phyloP scores from a whole-genome alignment of 2,797 vertebrate species.

The Crax fasciolata region DNA sequence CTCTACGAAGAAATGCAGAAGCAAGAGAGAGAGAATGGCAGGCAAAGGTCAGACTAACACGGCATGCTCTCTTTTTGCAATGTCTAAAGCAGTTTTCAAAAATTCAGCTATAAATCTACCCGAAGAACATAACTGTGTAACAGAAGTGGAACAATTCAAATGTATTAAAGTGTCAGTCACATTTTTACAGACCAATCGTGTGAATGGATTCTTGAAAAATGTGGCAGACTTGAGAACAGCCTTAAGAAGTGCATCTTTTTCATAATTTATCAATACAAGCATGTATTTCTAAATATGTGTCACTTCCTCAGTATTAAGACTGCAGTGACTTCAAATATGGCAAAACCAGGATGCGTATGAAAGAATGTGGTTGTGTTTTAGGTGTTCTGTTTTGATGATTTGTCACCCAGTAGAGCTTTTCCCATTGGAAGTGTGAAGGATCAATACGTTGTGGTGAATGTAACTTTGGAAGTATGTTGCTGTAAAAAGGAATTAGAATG shows the following conservation, averaged over 20 bases:
- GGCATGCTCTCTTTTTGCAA: not conserved
- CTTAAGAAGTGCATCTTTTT: not conserved
- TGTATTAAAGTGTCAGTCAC: not conserved
- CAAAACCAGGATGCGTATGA: not conserved
- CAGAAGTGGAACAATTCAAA: not conserved
- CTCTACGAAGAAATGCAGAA: slow-evolving; percentile 92
- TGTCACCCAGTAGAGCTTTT: not conserved
- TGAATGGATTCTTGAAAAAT: not conserved
- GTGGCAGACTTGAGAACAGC: not conserved
- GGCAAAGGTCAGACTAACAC: slow-evolving; percentile 88
- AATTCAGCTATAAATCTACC: not conserved
- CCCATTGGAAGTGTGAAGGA: fast-evolving
- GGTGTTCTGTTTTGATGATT: not conserved
- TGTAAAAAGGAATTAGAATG: not conserved
- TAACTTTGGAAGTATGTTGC: not conserved
- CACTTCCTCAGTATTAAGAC: not conserved
- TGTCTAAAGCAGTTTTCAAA: not conserved
- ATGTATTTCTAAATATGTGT: not conserved
- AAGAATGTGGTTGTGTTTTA: not conserved
- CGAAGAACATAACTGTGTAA: not conserved
- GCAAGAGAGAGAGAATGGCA: slow-evolving; percentile 90
- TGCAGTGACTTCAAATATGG: not conserved
- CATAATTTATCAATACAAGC: not conserved
- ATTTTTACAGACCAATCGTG: not conserved
- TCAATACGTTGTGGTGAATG: fast-evolving